A percentile compares a stretch with the other conserved stretches of the same genome.
Conservation (phyloP, 2,113 vertebrate species). For the Cyphomyrus discorhynchus region DNA sequence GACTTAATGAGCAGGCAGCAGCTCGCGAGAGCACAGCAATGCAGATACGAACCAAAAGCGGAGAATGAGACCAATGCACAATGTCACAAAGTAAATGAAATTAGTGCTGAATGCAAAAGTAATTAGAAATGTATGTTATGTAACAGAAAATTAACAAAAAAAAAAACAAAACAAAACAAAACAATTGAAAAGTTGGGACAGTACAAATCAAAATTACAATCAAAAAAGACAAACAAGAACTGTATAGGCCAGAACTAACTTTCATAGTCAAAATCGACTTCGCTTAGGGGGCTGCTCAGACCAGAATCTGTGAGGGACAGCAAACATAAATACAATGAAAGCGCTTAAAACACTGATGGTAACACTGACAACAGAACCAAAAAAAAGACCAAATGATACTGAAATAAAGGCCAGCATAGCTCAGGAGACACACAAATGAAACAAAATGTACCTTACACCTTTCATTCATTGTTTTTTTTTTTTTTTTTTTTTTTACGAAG, state of each 20-base stretch:
- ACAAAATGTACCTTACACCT: neutral
- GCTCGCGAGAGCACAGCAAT: slow-evolving; percentile 49
- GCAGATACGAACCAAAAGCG: slow-evolving; percentile 38
- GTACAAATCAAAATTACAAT: slow-evolving; percentile 36
- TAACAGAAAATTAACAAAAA: neutral
- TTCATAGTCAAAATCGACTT: slow-evolving; percentile 92
- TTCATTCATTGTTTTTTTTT: neutral
- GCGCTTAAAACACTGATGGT: slow-evolving; percentile 26
- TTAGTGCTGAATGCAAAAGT: slow-evolving; percentile 14
- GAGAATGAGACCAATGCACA: neutral
- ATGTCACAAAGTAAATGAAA: slow-evolving; percentile 6
- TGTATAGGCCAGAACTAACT: slow-evolving; percentile 88
- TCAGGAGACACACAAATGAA: slow-evolving; percentile 22
- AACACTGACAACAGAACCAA: slow-evolving; percentile 50
- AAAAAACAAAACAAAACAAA: slow-evolving; percentile 15
- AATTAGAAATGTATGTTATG: neutral
- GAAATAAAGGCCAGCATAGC: slow-evolving; percentile 36
- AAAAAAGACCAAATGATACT: slow-evolving; percentile 51
- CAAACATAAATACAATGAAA: slow-evolving; percentile 60
- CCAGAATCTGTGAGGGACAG: slow-evolving; percentile 94
- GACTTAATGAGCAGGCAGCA: slow-evolving; percentile 60
- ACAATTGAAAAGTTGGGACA: slow-evolving; percentile 32
- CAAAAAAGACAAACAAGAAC: slow-evolving; percentile 55
- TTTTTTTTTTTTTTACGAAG: neutral
- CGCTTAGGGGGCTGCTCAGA: slow-evolving; percentile 93